Evolutionary conservation across 2,797 vertebrate genomes (phyloP), one percentile per base, ranked within the genome.

Genomic region (Microchirus variegatus): DNA sequence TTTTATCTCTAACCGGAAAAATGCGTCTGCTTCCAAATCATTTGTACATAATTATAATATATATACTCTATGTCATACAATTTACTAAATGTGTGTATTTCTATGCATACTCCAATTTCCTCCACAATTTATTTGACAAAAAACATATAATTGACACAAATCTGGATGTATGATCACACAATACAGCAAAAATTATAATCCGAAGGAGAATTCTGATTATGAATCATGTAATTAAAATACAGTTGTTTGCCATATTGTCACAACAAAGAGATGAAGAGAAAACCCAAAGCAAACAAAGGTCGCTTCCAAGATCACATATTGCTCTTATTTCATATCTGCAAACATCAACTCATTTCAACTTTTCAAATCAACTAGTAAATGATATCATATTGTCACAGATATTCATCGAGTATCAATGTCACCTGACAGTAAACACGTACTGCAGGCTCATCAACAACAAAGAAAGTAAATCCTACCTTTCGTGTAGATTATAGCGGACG

Each of bases 401-500:
- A 36, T 38, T 48, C 63, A 53, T 60, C 5, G 1, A 53, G 22
- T 43, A 40, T 53, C 7, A 50, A 17, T 40, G 42, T 10, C 45
- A 13, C 45, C 17, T 11, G 31, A 59, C 18, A 41, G 69, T 75
- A 77, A 85, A 89, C 87, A 89, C 81, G 87, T 2, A 22, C 22
- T 91, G 80, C 46, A 62, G 58, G 14, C 36, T 55, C 40, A 48
- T 55, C 40, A 48, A 56, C 44, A 15, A 60, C 63, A 62, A 78
- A 18, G 43, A 70, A 71, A 68, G 37, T 52, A 18, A 59, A 74
- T 60, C 82, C 22, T 87, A 93, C 93, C 91, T 83, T 76, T 37
- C 67, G 61, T 73, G 79, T 83, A 82, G 93, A 92, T 93, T 92
- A 89, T 92, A 88, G 54, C 50, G 76, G 92, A 94, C 93, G 93